Percentiles rank a stretch among this genome's conserved stretches.
Conservation (phyloP, 1,140 invertebrate genomes). For the Arctopsyche grandis region DNA sequence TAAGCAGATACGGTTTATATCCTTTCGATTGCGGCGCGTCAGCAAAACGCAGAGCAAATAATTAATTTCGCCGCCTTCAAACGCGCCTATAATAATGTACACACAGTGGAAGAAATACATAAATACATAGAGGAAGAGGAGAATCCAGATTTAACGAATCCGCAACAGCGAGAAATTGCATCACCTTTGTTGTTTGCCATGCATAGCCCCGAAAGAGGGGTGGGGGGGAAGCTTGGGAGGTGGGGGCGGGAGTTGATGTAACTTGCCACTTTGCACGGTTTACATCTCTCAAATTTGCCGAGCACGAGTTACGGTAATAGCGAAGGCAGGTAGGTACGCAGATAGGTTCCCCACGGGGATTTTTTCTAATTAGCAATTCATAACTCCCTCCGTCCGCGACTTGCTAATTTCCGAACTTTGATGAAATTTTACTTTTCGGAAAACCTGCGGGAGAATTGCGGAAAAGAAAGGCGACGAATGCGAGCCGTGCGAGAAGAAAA, state of each 20-base stretch:
- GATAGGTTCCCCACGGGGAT: not conserved
- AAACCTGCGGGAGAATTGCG: not conserved
- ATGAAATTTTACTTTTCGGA: slow-evolving; percentile 45
- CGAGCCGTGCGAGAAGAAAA: not conserved
- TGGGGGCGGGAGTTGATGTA: not conserved
- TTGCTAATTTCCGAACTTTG: slow-evolving; percentile 52
- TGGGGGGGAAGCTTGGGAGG: not conserved
- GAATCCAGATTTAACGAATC: not conserved
- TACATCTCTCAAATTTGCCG: slow-evolving; percentile 13
- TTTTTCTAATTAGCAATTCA: slow-evolving; percentile 52
- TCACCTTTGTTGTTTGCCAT: not conserved
- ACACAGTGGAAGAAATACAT: not conserved
- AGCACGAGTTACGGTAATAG: slow-evolving; percentile 4
- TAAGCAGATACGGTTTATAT: slow-evolving; percentile 35
- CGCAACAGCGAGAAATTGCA: not conserved
- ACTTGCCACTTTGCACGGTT: slow-evolving; percentile 36
- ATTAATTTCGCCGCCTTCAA: slow-evolving; percentile 38
- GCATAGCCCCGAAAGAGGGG: not conserved
- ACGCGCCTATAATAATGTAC: slow-evolving; percentile 17
- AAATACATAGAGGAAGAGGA: not conserved
- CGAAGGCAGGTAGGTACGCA: not conserved
- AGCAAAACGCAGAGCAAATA: slow-evolving; percentile 39
- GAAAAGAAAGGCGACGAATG: not conserved
- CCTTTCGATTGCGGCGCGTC: slow-evolving; percentile 32
- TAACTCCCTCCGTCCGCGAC: slow-evolving; percentile 42